Percentiles rank a stretch among this genome's conserved stretches.
Conservation (phyloP, 2,113 vertebrate genomes). For the Xenus cinereus region DNA sequence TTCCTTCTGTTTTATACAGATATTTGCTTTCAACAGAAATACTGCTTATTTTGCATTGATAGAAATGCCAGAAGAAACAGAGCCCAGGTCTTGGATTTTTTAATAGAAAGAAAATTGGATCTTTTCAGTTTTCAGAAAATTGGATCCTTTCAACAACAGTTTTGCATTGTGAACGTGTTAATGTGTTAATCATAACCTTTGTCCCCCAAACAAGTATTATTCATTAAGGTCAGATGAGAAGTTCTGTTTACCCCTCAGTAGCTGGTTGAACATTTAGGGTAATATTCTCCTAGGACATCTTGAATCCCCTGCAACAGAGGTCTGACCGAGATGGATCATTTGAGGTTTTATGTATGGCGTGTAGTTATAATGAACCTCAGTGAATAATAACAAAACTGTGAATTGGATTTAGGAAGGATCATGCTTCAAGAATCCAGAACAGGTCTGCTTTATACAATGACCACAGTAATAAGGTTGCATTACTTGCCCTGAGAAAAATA, state of each 20-base stretch:
- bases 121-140: not conserved
- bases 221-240: not conserved
- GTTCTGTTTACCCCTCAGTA: not conserved
- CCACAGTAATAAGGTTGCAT: not conserved
- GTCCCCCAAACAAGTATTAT: not conserved
- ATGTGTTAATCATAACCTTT: not conserved
- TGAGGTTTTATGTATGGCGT: not conserved
- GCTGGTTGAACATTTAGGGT: not conserved
- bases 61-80: not conserved
- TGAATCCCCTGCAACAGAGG: not conserved
- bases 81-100: not conserved
- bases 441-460: not conserved
- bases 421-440: not conserved
- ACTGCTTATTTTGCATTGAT: not conserved
- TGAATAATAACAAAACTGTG: not conserved
- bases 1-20: not conserved
- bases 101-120: not conserved
- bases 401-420: not conserved
- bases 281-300: not conserved
- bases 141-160: not conserved
- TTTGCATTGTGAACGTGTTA: not conserved
- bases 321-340: not conserved
- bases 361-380: not conserved
- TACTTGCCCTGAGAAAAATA: not conserved
- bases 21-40: not conserved